These are phyloP conservation scores for Drosophila rellima DNA, from an alignment of 2,888 invertebrate genomes.

Conservation along the genomic window DNA sequence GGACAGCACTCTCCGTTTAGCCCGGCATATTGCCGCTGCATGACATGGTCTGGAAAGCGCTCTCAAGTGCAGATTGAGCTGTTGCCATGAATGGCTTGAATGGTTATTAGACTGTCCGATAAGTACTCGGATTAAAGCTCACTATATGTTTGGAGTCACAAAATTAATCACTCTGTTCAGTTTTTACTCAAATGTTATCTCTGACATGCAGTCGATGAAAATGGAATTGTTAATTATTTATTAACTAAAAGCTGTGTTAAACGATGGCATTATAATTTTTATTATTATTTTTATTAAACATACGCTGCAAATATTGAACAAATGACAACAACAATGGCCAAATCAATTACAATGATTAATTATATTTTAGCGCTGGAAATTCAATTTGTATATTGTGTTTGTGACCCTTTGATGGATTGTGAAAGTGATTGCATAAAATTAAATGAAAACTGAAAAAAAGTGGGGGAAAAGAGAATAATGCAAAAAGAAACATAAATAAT, in stretches of 20 bases:
- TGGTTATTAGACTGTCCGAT: neutral
- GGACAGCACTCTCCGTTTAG: constrained; percentile 57
- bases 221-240: constrained; percentile 28
- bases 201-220: constrained; percentile 34
- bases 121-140: constrained; percentile 18
- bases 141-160: constrained; percentile 30
- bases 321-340: constrained; percentile 31
- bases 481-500: constrained; percentile 21
- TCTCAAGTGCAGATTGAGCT: constrained; percentile 66
- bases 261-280: constrained; percentile 12
- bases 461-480: constrained; percentile 2
- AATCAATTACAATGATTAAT: constrained; percentile 73
- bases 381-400: constrained; percentile 61
- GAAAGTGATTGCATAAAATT: constrained; percentile 75
- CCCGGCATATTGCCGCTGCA: constrained; percentile 54
- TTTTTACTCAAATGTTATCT: constrained; percentile 53
- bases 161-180: constrained; percentile 63
- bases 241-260: constrained; percentile 23
- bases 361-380: constrained; percentile 54
- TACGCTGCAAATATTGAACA: constrained; percentile 32
- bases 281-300: constrained; percentile 44
- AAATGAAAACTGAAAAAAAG: constrained; percentile 26
- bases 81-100: constrained; percentile 42
- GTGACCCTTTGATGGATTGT: constrained; percentile 61
- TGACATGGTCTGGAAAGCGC: constrained; percentile 41